Evolutionary conservation across 2,797 vertebrate genomes (phyloP), one percentile per base, ranked within the genome.

Genomic region (Chloroceryle inda): DNA sequence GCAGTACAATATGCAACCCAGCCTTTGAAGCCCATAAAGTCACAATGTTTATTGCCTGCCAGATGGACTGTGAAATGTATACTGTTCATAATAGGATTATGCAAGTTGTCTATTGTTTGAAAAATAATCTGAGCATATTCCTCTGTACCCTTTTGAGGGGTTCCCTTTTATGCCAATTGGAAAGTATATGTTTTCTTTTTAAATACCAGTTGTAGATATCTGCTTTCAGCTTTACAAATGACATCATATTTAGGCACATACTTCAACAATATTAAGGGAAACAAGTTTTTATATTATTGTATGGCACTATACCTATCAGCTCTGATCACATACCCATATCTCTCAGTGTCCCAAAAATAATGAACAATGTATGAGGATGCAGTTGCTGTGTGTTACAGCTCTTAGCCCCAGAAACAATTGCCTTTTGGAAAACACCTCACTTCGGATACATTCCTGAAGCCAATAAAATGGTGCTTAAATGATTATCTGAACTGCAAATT

Each of bases 121-220:
- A 97, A 97, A 96, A 97, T 98, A 98, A 98, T 97, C 92, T 81
- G 80, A 96, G 88, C 64, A 95, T 97, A 98, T 97, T 96, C 92
- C 96, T 96, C 89, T 85, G 44, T 89, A 88, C n/a, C 29, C 56
- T 91, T 92, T 75, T 49, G 92, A 66, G 73, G 91, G 82, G 37
- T 91, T 97, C 95, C 96, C 80, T 97, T 94, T 96, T 88, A 94
- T 75, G 96, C 87, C 97, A 97, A 97, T 97, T 98, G 98, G 85
- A 94, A 98, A 97, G 94, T 71, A 84, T 82, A 88, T 93, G 96
- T 97, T 98, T 96, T 94, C 82, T 95, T 97, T 92, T 89, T 94
- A 96, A 97, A 97, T 94, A 79, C 61, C 93, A 79, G 94, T 95
- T 98, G 92, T 78, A 97, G 97, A 95, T 97, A 97, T 95, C 92